Conservation (phyloP, 53 echinoderm and acorn worm species). For the Actinopyga echinites region DNA sequence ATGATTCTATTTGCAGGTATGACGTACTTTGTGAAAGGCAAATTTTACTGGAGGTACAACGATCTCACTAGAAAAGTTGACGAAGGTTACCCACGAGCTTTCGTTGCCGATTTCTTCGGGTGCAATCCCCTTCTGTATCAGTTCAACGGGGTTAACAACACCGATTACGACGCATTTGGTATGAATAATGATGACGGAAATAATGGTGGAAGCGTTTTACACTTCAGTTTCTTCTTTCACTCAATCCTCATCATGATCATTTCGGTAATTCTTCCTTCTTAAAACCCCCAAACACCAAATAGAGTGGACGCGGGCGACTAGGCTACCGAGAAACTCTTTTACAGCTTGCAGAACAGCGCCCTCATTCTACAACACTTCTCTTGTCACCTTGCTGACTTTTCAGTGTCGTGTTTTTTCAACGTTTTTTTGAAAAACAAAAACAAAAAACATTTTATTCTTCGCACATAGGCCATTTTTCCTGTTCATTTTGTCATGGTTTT, state of each 20-base stretch:
- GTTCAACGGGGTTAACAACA: conserved; percentile 9
- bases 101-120: conserved; percentile 74
- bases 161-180: conserved; percentile 20
- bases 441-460: too few relatives aligned
- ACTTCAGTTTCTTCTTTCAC: neutral
- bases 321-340: too few relatives aligned
- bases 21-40: conserved; percentile 78
- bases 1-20: conserved; percentile 41
- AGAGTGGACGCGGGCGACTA: too few relatives aligned
- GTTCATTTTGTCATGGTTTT: too few relatives aligned
- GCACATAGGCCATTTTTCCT: too few relatives aligned
- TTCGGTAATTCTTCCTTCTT: neutral
- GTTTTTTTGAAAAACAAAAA: too few relatives aligned
- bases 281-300: neutral
- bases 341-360: too few relatives aligned
- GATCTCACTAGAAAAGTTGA: conserved; percentile 61
- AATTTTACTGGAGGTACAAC: conserved; percentile 81
- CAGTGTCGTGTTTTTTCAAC: too few relatives aligned
- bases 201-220: neutral
- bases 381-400: too few relatives aligned
- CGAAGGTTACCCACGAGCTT: conserved; percentile 62
- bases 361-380: too few relatives aligned
- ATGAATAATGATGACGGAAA: neutral
- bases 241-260: neutral
- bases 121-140: conserved; percentile 47